Evolutionary conservation across 2,113 vertebrate species (phyloP).

Genomic region (Petrocephalus microphthalmus): DNA sequence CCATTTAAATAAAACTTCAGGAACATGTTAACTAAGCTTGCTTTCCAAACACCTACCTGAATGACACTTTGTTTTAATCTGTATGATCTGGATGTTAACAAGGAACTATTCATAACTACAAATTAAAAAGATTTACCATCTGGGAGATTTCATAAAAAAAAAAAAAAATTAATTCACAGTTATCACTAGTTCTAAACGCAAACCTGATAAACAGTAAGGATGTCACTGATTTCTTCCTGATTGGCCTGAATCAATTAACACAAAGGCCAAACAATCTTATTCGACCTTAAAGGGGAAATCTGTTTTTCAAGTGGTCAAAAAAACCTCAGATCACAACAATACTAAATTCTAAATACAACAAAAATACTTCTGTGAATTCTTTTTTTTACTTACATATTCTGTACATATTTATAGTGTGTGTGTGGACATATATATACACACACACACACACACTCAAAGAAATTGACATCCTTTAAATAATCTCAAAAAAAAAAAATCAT

Average conservation of each 20-base stretch:
- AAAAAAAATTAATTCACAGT: constrained; percentile 70
- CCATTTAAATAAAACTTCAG: constrained; percentile 46
- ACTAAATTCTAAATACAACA: constrained; percentile 50
- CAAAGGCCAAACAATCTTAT: not conserved
- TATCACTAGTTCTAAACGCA: constrained; percentile 71
- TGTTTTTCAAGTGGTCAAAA: constrained; percentile 45
- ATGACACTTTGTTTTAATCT: constrained; percentile 45
- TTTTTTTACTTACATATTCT: constrained; percentile 46
- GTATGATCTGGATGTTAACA: constrained; percentile 58
- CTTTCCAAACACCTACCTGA: constrained; percentile 35
- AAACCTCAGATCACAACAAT: constrained; percentile 36
- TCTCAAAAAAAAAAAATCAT: constrained; percentile 45
- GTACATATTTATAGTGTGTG: constrained; percentile 39
- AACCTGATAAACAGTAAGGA: constrained; percentile 53
- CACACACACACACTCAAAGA: constrained; percentile 44
- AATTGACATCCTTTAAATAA: constrained; percentile 60
- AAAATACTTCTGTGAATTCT: constrained; percentile 41
- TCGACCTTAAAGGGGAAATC: constrained; percentile 17
- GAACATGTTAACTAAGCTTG: constrained; percentile 49
- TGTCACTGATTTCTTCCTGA: constrained; percentile 52
- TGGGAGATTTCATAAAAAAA: constrained; percentile 49
- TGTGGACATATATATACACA: not conserved
- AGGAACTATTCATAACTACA: constrained; percentile 55
- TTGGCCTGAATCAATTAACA: constrained; percentile 15
- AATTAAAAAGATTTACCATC: constrained; percentile 57